Conservation (phyloP, 1,140 invertebrate species). For the Papilio aristodemus region DNA sequence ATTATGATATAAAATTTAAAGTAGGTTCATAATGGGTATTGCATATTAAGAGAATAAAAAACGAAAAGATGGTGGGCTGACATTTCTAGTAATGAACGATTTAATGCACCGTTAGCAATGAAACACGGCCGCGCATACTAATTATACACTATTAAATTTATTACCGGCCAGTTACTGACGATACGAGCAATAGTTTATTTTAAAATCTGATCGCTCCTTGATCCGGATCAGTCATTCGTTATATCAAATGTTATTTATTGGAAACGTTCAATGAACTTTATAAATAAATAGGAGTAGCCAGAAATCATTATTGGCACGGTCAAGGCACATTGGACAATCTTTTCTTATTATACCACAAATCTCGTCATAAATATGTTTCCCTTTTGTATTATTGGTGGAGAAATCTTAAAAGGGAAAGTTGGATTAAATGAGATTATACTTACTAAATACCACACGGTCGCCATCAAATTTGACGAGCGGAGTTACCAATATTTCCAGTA, state of each 20-base stretch:
- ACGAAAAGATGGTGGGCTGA: neutral
- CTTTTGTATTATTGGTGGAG: too few relatives aligned
- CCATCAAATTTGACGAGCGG: too few relatives aligned
- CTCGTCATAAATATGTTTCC: too few relatives aligned
- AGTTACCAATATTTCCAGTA: too few relatives aligned
- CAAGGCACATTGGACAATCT: too few relatives aligned
- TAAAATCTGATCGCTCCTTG: conserved; percentile 19
- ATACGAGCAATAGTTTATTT: conserved; percentile 21
- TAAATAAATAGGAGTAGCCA: neutral
- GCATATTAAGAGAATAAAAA: neutral
- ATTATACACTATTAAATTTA: conserved; percentile 22
- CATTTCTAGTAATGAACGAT: conserved; percentile 3
- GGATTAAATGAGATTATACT: too few relatives aligned
- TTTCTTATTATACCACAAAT: too few relatives aligned
- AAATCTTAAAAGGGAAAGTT: too few relatives aligned
- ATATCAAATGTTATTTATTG: neutral
- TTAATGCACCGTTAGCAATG: conserved; percentile 13
- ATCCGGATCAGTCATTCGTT: conserved; percentile 3
- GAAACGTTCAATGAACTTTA: neutral
- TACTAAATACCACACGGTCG: too few relatives aligned
- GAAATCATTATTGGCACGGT: neutral
- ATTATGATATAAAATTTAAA: too few relatives aligned
- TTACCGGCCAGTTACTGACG: conserved; percentile 2
- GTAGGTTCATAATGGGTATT: too few relatives aligned
- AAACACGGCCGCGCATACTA: conserved; percentile 1